Percentiles rank a stretch among this genome's conserved stretches.
These are phyloP conservation scores for Cassiopea xamachana DNA, from an alignment of 30 jellyfish, hydroid and myxozoan species.

Conservation along the genomic window DNA sequence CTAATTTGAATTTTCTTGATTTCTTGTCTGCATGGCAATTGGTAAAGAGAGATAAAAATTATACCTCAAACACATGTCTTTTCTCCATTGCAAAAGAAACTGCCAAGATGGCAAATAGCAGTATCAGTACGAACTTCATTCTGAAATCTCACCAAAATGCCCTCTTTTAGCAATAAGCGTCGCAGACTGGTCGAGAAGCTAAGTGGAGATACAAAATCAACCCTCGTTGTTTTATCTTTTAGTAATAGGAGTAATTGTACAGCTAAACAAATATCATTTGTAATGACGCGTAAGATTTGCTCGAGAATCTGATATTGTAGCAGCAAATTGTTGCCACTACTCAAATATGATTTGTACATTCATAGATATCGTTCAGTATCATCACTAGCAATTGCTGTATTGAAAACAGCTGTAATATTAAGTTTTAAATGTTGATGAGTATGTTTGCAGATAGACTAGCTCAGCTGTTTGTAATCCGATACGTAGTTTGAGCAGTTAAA, in stretches of 20 bases:
- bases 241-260: too few relatives aligned
- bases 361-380: neutral
- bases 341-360: neutral
- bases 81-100: conserved; percentile 72
- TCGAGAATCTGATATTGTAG: neutral
- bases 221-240: too few relatives aligned
- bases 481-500: neutral
- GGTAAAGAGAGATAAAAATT: too few relatives aligned
- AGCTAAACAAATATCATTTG: too few relatives aligned
- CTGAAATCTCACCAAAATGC: neutral
- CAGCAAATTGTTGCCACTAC: neutral
- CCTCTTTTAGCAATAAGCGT: neutral
- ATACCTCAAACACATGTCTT: conserved; percentile 62
- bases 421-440: neutral
- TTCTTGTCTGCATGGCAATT: too few relatives aligned
- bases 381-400: neutral
- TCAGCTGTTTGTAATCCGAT: neutral
- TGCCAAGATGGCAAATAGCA: conserved; percentile 46
- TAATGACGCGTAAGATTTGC: too few relatives aligned
- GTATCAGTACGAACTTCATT: conserved; percentile 37
- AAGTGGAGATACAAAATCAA: too few relatives aligned
- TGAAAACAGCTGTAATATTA: neutral
- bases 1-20: too few relatives aligned
- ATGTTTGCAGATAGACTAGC: neutral
- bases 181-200: neutral